Conservation (phyloP, 2,888 invertebrate genomes). For the Malachius bipustulatus region DNA sequence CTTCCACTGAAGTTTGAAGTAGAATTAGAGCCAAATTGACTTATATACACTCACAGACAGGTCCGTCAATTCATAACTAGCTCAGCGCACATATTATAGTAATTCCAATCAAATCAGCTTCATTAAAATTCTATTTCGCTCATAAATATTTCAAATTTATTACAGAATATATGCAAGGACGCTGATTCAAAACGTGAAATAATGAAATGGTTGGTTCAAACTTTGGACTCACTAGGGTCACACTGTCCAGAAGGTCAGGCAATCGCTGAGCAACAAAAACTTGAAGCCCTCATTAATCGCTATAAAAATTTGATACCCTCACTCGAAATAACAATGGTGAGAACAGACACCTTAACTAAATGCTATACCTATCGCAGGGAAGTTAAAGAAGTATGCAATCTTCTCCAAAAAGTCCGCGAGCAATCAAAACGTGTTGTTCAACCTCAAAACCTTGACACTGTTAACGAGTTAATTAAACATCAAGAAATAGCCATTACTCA, state of each 20-base stretch:
- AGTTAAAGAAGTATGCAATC: constrained; percentile 71
- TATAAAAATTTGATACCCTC: constrained; percentile 87
- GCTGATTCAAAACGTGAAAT: constrained; percentile 84
- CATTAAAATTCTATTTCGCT: background rate
- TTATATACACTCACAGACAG: too few species aligned
- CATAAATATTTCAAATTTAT: too few species aligned
- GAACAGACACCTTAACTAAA: constrained; percentile 83
- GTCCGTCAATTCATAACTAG: too few species aligned
- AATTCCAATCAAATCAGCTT: too few species aligned
- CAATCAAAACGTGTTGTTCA: constrained; percentile 52
- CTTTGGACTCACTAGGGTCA: constrained; percentile 72
- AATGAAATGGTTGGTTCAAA: constrained; percentile 91
- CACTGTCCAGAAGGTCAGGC: constrained; percentile 74
- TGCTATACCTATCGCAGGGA: constrained; percentile 87
- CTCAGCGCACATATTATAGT: too few species aligned
- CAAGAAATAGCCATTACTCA: constrained; percentile 75
- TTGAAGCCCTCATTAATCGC: constrained; percentile 72
- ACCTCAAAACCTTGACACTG: constrained; percentile 60
- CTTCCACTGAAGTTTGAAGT: too few species aligned
- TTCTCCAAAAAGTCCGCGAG: constrained; percentile 65
- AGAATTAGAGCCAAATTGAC: too few species aligned
- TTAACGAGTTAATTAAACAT: constrained; percentile 63
- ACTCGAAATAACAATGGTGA: constrained; percentile 84
- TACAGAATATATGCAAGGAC: constrained; percentile 77
- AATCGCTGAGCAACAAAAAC: constrained; percentile 62